Percentiles rank a stretch among this genome's conserved stretches.
These are phyloP conservation scores for Tenthredo notha DNA, from an alignment of 2,888 invertebrate species.

Conservation along the genomic window DNA sequence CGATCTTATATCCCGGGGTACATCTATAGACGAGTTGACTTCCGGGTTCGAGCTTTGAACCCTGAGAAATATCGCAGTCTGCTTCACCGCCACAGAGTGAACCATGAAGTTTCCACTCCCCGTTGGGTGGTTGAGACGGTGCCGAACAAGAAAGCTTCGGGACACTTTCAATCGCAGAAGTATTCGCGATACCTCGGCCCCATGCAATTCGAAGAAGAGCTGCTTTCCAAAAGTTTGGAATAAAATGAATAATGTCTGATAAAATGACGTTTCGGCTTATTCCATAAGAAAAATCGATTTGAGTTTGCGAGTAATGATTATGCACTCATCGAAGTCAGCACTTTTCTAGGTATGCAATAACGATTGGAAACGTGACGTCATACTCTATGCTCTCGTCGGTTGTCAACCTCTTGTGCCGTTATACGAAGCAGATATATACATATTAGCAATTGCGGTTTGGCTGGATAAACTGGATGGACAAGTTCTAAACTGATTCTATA, in stretches of 20 bases:
- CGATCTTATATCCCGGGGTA: conserved; percentile 65
- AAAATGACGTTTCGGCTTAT: neutral
- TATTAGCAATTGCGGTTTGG: too few species aligned
- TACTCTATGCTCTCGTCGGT: too few species aligned
- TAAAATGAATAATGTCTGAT: neutral
- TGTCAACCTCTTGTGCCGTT: too few species aligned
- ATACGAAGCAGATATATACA: too few species aligned
- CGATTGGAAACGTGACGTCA: too few species aligned
- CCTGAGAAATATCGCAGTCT: conserved; percentile 63
- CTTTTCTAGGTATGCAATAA: too few species aligned
- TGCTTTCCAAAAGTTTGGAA: neutral
- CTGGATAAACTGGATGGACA: too few species aligned
- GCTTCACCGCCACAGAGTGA: conserved; percentile 63
- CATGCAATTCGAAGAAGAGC: neutral
- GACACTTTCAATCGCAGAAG: neutral
- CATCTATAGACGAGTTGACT: conserved; percentile 69
- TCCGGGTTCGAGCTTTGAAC: conserved; percentile 64
- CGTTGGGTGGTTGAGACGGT: conserved; percentile 70
- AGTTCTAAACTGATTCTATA: too few species aligned
- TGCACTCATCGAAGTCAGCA: neutral
- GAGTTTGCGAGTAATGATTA: neutral
- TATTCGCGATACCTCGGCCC: neutral
- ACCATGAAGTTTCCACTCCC: conserved; percentile 66
- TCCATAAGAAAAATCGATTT: neutral
- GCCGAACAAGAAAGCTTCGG: conserved; percentile 59